phyloP scores from a whole-genome alignment of 2,888 invertebrate genomes.

The Dolichomitus sp. region DNA sequence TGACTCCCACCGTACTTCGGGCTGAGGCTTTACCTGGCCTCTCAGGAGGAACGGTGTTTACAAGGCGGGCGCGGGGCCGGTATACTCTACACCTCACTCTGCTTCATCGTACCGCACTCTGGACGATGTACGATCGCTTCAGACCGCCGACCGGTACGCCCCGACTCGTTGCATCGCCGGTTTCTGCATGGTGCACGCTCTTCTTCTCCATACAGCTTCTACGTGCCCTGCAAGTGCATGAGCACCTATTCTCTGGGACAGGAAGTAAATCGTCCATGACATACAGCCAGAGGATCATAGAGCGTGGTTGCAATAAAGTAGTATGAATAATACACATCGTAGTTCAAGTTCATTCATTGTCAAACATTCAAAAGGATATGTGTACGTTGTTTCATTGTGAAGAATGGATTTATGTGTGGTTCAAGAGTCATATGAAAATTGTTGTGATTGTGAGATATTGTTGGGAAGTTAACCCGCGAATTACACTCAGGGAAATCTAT shows the following conservation, averaged over 20 bases:
- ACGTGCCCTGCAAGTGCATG: slow-evolving; percentile 25
- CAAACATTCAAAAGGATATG: not conserved
- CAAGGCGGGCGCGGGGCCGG: slow-evolving; percentile 63
- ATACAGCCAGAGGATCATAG: not conserved
- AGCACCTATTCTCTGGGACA: slow-evolving; percentile 5
- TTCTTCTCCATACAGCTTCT: not conserved
- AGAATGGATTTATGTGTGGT: not conserved
- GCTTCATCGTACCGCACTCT: not conserved
- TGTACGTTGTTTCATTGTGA: not conserved
- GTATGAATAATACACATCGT: not conserved
- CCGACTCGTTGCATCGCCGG: slow-evolving; percentile 1
- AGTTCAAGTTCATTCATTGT: slow-evolving; percentile 20
- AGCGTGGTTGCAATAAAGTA: not conserved
- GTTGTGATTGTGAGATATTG: no score
- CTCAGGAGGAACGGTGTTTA: slow-evolving; percentile 77
- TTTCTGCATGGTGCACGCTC: not conserved
- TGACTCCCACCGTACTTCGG: slow-evolving; percentile 82
- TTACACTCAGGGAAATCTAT: no score
- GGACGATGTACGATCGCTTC: not conserved
- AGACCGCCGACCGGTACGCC: not conserved
- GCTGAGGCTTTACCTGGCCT: slow-evolving; percentile 79
- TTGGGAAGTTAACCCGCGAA: no score
- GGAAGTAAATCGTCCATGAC: slow-evolving; percentile 51
- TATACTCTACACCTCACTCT: slow-evolving; percentile 15
- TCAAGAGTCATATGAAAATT: not conserved